Conservation (phyloP, 2,888 invertebrate genomes). For the Dione vanillae region DNA sequence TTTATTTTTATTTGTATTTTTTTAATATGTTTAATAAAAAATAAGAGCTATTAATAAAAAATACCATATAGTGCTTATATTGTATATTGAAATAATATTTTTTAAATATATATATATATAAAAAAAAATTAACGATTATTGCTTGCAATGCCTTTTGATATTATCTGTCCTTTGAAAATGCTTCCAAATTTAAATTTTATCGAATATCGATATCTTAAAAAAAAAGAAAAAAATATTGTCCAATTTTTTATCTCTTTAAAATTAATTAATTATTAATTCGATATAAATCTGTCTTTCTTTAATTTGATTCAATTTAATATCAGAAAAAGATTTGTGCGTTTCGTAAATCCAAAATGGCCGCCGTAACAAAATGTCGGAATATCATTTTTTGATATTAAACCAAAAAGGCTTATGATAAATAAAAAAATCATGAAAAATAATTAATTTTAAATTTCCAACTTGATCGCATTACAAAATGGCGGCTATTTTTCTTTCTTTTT, state of each 20-base stretch:
- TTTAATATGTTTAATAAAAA: conserved; percentile 12
- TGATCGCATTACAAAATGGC: background rate
- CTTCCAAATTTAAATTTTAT: too few species aligned
- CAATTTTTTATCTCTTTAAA: too few species aligned
- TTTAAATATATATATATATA: background rate
- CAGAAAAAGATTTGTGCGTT: background rate
- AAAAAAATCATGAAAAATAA: too few species aligned
- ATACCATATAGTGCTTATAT: background rate
- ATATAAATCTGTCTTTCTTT: too few species aligned
- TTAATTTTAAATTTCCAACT: too few species aligned
- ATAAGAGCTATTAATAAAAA: background rate
- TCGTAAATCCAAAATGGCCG: background rate
- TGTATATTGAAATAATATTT: background rate
- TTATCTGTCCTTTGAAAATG: background rate
- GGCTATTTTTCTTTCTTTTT: background rate
- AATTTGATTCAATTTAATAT: too few species aligned
- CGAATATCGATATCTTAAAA: too few species aligned
- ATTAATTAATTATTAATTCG: too few species aligned
- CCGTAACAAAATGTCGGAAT: background rate
- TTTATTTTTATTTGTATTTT: background rate
- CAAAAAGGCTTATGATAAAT: too few species aligned
- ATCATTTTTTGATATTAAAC: too few species aligned
- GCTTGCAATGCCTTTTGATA: background rate
- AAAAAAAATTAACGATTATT: background rate
- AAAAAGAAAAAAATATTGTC: too few species aligned